Percentiles rank a stretch among this genome's conserved stretches.
Conservation (phyloP, 2,113 vertebrate genomes). For the Leptosomus discolor region DNA sequence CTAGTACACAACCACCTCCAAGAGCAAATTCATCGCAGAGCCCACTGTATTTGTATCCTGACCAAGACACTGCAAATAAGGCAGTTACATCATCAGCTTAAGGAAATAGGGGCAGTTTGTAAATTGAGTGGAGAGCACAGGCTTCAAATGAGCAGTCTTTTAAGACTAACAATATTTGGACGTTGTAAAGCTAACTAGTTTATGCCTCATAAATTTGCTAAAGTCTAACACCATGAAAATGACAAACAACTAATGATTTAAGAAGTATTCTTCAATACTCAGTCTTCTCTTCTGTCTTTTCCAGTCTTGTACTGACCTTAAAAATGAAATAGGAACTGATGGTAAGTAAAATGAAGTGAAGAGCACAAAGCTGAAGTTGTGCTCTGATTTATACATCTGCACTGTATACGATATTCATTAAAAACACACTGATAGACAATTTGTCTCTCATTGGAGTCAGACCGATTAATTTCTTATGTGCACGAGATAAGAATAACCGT, state of each 20-base stretch:
- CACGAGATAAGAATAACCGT: neutral
- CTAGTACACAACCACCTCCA: neutral
- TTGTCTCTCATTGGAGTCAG: constrained; percentile 5
- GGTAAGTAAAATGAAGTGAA: constrained; percentile 27
- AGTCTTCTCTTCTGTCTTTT: constrained; percentile 35
- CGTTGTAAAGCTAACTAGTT: constrained; percentile 63
- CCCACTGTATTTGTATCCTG: constrained; percentile 59
- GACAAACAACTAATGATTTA: constrained; percentile 55
- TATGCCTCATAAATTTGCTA: constrained; percentile 50
- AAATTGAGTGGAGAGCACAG: neutral
- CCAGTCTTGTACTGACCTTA: constrained; percentile 40
- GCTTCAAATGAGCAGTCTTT: neutral
- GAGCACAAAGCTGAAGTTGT: neutral
- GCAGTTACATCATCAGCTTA: constrained; percentile 23
- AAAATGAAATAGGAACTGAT: constrained; percentile 49
- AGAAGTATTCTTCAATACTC: constrained; percentile 29
- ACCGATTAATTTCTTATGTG: constrained; percentile 14
- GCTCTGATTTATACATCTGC: neutral
- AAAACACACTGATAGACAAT: constrained; percentile 13
- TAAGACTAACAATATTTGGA: constrained; percentile 59
- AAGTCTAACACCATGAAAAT: constrained; percentile 65
- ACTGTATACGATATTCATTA: constrained; percentile 1
- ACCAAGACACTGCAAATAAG: constrained; percentile 43
- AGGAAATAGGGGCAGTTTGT: constrained; percentile 11
- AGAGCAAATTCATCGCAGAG: constrained; percentile 28